These are phyloP conservation scores for Kryptolebias marmoratus DNA, from an alignment of 2,113 vertebrate species.

Conservation along the genomic window DNA sequence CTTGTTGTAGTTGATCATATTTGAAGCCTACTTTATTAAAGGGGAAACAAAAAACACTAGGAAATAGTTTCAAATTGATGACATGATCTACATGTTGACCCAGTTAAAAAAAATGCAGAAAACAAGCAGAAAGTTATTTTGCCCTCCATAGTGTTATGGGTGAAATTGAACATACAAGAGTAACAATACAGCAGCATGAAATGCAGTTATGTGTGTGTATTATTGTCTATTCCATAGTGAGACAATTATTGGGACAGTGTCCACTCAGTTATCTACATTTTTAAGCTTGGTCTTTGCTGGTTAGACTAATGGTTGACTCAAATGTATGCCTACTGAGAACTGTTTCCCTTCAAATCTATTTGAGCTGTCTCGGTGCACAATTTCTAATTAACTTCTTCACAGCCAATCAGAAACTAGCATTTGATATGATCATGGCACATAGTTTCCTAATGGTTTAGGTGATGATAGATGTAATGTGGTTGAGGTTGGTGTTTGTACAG, in stretches of 20 bases:
- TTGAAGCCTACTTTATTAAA: too few species aligned
- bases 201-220: background rate
- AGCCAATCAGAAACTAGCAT: constrained; percentile 1
- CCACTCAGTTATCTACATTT: background rate
- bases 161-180: too few species aligned
- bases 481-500: constrained; percentile 36
- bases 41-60: too few species aligned
- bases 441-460: constrained; percentile 36
- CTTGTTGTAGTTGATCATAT: too few species aligned
- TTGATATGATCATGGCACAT: constrained; percentile 1
- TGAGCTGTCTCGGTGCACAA: background rate
- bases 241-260: background rate
- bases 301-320: background rate
- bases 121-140: too few species aligned
- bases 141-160: too few species aligned
- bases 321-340: background rate
- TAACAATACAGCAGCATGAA: too few species aligned
- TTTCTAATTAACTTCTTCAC: background rate
- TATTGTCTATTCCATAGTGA: background rate
- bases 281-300: background rate
- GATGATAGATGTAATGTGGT: constrained; percentile 24
- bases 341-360: too few species aligned
- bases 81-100: too few species aligned
- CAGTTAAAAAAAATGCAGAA: too few species aligned
- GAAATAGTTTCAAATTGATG: too few species aligned